Conservation (phyloP, 2,888 invertebrate species). For the Athrips mouffetella region DNA sequence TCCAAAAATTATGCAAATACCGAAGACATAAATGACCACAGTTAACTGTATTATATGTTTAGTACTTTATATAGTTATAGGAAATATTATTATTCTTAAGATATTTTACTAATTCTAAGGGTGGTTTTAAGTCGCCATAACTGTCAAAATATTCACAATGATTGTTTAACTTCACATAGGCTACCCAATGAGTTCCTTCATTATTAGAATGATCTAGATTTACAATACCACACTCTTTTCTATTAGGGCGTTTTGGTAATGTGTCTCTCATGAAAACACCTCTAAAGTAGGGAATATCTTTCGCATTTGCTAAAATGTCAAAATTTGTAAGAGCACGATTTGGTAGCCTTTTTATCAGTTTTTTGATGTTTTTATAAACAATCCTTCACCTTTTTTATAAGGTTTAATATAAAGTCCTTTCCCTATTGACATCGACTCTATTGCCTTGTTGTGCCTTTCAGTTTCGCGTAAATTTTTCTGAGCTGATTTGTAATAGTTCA, state of each 20-base stretch:
- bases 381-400: constrained; percentile 26
- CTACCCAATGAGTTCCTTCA: constrained; percentile 44
- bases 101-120: constrained; percentile 26
- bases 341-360: constrained; percentile 24
- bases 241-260: constrained; percentile 26
- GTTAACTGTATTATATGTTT: constrained; percentile 4
- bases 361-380: constrained; percentile 21
- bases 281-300: constrained; percentile 23
- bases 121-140: constrained; percentile 41
- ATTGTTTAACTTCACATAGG: constrained; percentile 35
- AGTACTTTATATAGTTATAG: constrained; percentile 15
- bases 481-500: constrained; percentile 33
- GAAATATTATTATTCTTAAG: background rate
- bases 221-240: constrained; percentile 16
- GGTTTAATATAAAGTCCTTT: constrained; percentile 39
- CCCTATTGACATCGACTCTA: constrained; percentile 45
- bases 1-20: constrained; percentile 10
- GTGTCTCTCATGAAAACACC: constrained; percentile 26
- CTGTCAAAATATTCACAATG: constrained; percentile 42
- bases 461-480: constrained; percentile 17
- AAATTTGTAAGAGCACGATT: constrained; percentile 12
- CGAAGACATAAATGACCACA: constrained; percentile 17
- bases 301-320: constrained; percentile 8
- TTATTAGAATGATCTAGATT: constrained; percentile 24
- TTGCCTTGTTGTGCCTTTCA: constrained; percentile 22